phyloP scores from a whole-genome alignment of 1,140 invertebrate genomes.

The Bicyclus anynana region DNA sequence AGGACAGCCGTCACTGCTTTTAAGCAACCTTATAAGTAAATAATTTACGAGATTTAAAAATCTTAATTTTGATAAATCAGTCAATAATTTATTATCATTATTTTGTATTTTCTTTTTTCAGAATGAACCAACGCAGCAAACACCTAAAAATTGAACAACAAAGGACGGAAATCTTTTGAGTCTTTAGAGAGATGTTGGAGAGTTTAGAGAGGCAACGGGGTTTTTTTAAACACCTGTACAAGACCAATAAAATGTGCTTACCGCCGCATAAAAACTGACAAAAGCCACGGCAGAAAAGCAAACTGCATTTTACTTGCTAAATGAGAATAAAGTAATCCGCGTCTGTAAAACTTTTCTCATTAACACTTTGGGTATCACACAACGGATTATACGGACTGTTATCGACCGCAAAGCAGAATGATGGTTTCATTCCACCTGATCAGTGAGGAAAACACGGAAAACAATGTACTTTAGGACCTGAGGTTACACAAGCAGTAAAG shows the following conservation, averaged over 20 bases:
- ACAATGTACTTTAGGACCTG: constrained; percentile 20
- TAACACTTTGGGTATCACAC: too few species aligned
- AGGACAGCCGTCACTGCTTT: too few species aligned
- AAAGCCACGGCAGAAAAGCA: constrained; percentile 15
- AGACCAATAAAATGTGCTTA: constrained; percentile 40
- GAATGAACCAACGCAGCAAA: too few species aligned
- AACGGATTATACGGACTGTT: too few species aligned
- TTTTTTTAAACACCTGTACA: constrained; percentile 23
- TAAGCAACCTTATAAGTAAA: too few species aligned
- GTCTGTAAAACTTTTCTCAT: constrained; percentile 23
- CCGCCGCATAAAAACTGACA: constrained; percentile 17
- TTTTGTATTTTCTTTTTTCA: too few species aligned
- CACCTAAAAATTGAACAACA: background rate
- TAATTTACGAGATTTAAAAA: too few species aligned
- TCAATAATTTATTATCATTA: too few species aligned
- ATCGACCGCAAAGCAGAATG: background rate
- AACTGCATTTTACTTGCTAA: constrained; percentile 30
- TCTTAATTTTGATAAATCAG: too few species aligned
- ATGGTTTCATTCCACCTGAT: constrained; percentile 17
- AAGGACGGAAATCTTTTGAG: constrained; percentile 13
- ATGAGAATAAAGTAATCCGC: constrained; percentile 26
- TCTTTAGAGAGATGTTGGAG: constrained; percentile 12
- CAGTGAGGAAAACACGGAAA: constrained; percentile 42
- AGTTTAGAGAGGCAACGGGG: constrained; percentile 12
- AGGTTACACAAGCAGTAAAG: constrained; percentile 37